A percentile compares a stretch with the other conserved stretches of the same genome.
phyloP scores from a whole-genome alignment of 2,113 vertebrate genomes.

The Pao palembangensis region DNA sequence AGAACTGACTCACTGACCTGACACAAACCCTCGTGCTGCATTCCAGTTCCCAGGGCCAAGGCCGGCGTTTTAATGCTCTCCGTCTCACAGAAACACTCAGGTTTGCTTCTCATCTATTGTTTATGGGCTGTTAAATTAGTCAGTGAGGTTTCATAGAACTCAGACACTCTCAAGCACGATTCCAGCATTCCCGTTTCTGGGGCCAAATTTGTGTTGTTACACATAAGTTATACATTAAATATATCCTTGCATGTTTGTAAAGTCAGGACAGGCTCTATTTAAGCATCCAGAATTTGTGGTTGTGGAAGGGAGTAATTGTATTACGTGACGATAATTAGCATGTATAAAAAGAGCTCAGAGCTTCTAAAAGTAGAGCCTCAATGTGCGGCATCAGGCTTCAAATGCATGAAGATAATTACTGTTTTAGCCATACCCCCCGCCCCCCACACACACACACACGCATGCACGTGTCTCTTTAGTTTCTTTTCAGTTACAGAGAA shows the following conservation, averaged over 20 bases:
- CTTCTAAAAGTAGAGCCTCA: too few species aligned
- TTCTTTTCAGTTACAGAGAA: slow-evolving; percentile 38
- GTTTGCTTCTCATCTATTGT: slow-evolving; percentile 45
- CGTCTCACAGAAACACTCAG: slow-evolving; percentile 19
- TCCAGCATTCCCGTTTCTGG: slow-evolving; percentile 23
- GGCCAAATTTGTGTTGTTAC: not conserved
- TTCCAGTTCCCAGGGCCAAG: slow-evolving; percentile 6
- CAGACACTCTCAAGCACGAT: slow-evolving; percentile 15
- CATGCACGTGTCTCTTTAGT: not conserved
- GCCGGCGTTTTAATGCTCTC: slow-evolving; percentile 22
- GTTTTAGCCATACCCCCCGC: too few species aligned
- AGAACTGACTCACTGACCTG: slow-evolving; percentile 2
- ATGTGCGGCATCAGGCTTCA: not conserved
- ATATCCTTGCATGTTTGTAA: slow-evolving; percentile 19
- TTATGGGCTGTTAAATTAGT: slow-evolving; percentile 52
- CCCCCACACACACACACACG: too few species aligned
- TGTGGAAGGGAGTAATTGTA: too few species aligned
- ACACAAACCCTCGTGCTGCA: slow-evolving; percentile 12
- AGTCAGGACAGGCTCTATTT: too few species aligned
- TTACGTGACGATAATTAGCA: too few species aligned
- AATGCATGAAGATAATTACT: slow-evolving; percentile 7
- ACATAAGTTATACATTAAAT: slow-evolving; percentile 27
- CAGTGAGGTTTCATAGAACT: slow-evolving; percentile 29
- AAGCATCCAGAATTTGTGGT: too few species aligned
- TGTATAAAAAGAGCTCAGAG: too few species aligned